Evolutionary conservation across 2,113 vertebrate species (phyloP), one percentile per base, ranked within the genome.

Genomic region (Brienomyrus longianalis): DNA sequence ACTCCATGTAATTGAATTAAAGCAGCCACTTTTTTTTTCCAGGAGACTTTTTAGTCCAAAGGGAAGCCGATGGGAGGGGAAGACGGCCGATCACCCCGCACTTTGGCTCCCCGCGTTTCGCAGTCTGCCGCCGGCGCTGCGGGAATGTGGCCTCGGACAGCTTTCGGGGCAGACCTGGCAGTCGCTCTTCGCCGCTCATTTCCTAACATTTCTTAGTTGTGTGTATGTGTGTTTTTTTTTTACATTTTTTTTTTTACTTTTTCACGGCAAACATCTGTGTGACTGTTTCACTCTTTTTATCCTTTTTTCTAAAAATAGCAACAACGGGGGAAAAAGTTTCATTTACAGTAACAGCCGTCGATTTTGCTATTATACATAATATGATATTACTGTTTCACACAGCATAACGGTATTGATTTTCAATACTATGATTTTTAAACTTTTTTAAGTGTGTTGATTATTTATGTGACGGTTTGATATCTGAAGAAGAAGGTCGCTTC

Each of bases 1-100:
- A 59, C 9, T 17, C 35, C 19, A 31, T 5, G 86, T 62, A 48
- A 90, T 66, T 90, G 66, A 88, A 83, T 90, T 83, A 83, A 90
- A 88, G 59, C 59, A 51, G 50, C 3, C 45, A 84, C 83, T 47
- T 85, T 21, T 52, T 52, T 31, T 90, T 80, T 56, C 66, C 50
- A 1, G 19, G 70, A 70, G 59, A 31, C 62, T 52, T 90, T 51
- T 39, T 9, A 83, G 50, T 54, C 85, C 66, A 45, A 83, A 45
- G 77, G 66, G 62, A 43, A 56, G 86, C 13, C n/a, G 19, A 88
- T 43, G 83, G 43, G 59, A 74, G 47, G 83, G 59, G 54, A 90
- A 31, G 56, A 51, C 62, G 17, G 85, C 45, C 83, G 35, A 84
- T 56, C 56, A 84, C 51, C 56, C 27, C 23, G 35, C 84, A 83